A percentile compares a stretch with the other conserved stretches of the same genome.
These are phyloP conservation scores for Allobates femoralis DNA, from an alignment of 2,797 vertebrate genomes.

Conservation along the genomic window DNA sequence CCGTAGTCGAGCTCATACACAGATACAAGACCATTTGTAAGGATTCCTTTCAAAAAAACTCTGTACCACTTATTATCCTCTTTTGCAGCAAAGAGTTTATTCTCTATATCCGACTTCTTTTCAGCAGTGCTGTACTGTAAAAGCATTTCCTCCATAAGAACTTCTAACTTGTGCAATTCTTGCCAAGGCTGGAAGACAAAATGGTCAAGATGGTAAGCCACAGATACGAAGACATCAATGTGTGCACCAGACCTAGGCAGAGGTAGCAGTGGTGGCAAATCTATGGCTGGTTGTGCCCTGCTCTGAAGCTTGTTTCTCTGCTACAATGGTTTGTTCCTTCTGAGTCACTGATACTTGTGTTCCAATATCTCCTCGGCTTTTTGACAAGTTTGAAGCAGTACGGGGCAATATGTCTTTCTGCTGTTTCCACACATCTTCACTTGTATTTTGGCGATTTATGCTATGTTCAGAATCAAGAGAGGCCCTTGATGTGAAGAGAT, in stretches of 20 bases:
- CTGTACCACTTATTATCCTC: slow-evolving; percentile 92
- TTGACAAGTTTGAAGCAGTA: slow-evolving; percentile 62
- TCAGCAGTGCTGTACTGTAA: slow-evolving; percentile 85
- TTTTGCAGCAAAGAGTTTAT: slow-evolving; percentile 88
- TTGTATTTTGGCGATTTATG: slow-evolving; percentile 84
- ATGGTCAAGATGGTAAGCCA: slow-evolving; percentile 92
- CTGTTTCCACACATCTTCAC: slow-evolving; percentile 83
- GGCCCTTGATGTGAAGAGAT: slow-evolving; percentile 86
- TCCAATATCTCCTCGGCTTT: slow-evolving; percentile 51
- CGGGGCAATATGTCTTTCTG: slow-evolving; percentile 85
- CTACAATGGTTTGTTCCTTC: slow-evolving; percentile 65
- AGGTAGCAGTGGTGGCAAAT: slow-evolving; percentile 82
- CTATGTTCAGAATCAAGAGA: slow-evolving; percentile 77
- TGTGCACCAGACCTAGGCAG: slow-evolving; percentile 84
- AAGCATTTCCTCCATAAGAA: slow-evolving; percentile 95
- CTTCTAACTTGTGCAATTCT: slow-evolving; percentile 88
- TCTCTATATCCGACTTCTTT: slow-evolving; percentile 74
- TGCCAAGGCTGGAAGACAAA: slow-evolving; percentile 94
- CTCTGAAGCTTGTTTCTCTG: slow-evolving; percentile 61
- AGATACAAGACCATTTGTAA: slow-evolving; percentile 86
- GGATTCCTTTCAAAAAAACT: slow-evolving; percentile 86
- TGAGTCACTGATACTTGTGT: not conserved
- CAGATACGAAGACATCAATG: slow-evolving; percentile 88
- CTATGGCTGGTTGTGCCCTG: slow-evolving; percentile 36
- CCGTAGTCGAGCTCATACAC: slow-evolving; percentile 92